Evolutionary conservation across 2,113 vertebrate species (phyloP).

Genomic region (Engystomops pustulosus): DNA sequence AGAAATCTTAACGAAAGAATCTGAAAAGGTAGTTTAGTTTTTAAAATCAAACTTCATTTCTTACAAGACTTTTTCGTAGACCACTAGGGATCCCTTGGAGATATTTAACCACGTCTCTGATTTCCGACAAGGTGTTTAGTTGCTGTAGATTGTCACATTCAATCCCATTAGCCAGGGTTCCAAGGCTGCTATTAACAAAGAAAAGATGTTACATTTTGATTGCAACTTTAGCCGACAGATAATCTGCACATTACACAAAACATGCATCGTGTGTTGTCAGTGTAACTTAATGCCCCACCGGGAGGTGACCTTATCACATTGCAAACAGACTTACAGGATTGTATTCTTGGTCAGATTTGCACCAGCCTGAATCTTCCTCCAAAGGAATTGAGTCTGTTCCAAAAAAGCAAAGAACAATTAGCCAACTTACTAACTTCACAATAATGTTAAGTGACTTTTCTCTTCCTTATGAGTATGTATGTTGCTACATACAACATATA

Average conservation of each 20-base stretch:
- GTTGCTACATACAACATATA: too few species aligned
- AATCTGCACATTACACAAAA: not conserved
- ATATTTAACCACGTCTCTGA: constrained; percentile 75
- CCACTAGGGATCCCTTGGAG: constrained; percentile 75
- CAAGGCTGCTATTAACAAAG: constrained; percentile 72
- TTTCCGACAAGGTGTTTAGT: constrained; percentile 75
- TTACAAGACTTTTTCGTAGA: constrained; percentile 82
- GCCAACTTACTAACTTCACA: too few species aligned
- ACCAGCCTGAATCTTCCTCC: constrained; percentile 75
- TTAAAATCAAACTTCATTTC: constrained; percentile 53
- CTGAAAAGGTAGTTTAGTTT: not conserved
- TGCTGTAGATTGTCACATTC: constrained; percentile 78
- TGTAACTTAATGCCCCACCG: not conserved
- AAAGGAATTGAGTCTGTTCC: constrained; percentile 83
- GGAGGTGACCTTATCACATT: not conserved
- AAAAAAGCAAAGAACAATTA: constrained; percentile 39
- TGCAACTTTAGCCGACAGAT: not conserved
- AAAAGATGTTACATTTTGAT: not conserved
- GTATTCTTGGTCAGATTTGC: constrained; percentile 73
- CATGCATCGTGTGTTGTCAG: not conserved
- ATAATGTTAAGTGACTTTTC: too few species aligned
- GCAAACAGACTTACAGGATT: constrained; percentile 74
- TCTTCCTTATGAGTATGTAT: too few species aligned
- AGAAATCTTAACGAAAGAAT: constrained; percentile 33
- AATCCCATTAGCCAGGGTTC: constrained; percentile 80